Conservation (phyloP, 2,113 vertebrate genomes). For the Sardina pilchardus region DNA sequence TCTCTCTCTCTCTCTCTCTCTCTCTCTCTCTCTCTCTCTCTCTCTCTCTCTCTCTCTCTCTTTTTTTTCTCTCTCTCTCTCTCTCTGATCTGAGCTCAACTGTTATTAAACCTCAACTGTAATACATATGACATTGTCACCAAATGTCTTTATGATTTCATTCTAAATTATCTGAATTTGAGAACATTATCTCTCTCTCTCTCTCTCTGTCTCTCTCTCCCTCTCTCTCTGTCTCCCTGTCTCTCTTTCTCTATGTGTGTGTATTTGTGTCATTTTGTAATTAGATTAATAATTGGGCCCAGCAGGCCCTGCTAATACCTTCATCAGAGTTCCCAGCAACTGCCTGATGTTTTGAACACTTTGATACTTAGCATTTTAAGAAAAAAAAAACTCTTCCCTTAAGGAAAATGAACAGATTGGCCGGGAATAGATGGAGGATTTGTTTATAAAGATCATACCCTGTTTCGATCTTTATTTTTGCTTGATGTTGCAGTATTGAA, state of each 20-base stretch:
- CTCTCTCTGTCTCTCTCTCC: neutral
- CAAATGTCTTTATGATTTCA: neutral
- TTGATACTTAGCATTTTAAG: slow-evolving; percentile 32
- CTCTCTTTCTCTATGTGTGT: neutral
- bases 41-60: too few species aligned
- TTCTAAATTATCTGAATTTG: neutral
- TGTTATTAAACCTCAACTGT: neutral
- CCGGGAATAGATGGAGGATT: slow-evolving; percentile 10
- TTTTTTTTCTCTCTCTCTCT: too few species aligned
- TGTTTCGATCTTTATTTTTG: neutral
- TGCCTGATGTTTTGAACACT: slow-evolving; percentile 23
- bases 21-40: too few species aligned
- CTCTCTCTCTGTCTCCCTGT: neutral
- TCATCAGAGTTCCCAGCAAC: slow-evolving; percentile 20
- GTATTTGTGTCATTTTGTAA: neutral
- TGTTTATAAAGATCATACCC: neutral
- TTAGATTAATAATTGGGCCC: neutral
- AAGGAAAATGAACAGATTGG: slow-evolving; percentile 42
- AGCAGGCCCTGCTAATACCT: neutral
- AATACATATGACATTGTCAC: neutral
- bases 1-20: too few species aligned
- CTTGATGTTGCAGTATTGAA: neutral
- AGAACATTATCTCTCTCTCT: neutral
- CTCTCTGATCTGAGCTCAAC: neutral
- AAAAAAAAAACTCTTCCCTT: slow-evolving; percentile 32